phyloP scores from a whole-genome alignment of 2,113 vertebrate genomes.

The Chaetops frenatus region DNA sequence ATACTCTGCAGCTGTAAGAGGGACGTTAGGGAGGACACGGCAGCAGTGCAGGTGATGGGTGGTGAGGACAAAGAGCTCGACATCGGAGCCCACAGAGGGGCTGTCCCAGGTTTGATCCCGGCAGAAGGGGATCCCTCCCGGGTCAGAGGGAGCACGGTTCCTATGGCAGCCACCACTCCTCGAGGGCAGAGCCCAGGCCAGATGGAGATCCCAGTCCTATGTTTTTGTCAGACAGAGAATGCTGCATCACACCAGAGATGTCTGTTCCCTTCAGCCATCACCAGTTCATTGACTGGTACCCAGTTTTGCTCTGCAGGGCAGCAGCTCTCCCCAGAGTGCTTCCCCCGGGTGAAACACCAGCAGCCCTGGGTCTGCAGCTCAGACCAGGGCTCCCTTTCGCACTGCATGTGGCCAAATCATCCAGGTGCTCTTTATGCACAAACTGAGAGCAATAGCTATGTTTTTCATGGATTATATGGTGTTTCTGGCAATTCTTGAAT shows the following conservation, averaged over 20 bases:
- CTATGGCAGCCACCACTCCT: slow-evolving; percentile 17
- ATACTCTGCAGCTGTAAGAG: background rate
- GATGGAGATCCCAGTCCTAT: background rate
- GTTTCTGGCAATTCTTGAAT: background rate
- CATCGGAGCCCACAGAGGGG: rapidly evolving
- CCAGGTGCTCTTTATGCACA: background rate
- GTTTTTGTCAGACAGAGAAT: background rate
- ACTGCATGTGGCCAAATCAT: rapidly evolving
- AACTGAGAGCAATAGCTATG: background rate
- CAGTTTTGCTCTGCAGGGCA: rapidly evolving
- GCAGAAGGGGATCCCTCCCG: too few species aligned
- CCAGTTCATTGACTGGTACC: background rate
- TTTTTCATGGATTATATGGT: background rate
- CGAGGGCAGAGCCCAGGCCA: rapidly evolving
- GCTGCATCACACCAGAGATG: background rate
- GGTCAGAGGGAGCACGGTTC: background rate
- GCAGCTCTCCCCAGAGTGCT: background rate
- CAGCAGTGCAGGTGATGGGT: background rate
- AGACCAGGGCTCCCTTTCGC: background rate
- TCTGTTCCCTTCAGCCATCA: background rate
- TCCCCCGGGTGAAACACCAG: background rate
- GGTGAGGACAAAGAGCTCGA: background rate
- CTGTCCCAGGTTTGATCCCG: background rate
- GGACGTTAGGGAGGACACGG: background rate
- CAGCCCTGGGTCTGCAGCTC: background rate